phyloP scores from a whole-genome alignment of 2,888 invertebrate species.

The Synanthedon andrenaeformis region DNA sequence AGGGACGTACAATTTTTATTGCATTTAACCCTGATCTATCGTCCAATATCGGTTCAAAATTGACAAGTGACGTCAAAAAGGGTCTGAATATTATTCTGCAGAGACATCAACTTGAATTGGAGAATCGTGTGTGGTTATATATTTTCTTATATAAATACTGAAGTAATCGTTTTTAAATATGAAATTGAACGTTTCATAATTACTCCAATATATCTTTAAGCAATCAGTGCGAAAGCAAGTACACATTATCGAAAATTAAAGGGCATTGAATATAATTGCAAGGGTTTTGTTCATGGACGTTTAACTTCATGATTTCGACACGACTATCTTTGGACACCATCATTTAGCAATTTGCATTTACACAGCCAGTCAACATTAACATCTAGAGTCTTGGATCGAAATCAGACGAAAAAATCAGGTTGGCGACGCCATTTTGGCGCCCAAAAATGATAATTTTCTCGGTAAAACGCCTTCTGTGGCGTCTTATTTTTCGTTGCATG shows the following conservation, averaged over 20 bases:
- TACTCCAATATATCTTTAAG: conserved; percentile 1
- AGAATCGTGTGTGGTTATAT: background rate
- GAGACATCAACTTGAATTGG: conserved; percentile 13
- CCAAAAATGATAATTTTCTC: conserved; percentile 44
- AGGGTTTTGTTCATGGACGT: background rate
- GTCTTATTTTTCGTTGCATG: conserved; percentile 32
- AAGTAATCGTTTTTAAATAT: background rate
- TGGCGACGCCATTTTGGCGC: conserved; percentile 32
- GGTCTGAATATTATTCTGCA: conserved; percentile 32
- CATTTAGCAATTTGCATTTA: conserved; percentile 50
- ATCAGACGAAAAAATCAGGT: conserved; percentile 27
- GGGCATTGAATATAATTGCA: background rate
- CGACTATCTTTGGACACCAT: conserved; percentile 29
- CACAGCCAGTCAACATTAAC: conserved; percentile 39
- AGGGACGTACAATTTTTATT: conserved; percentile 63
- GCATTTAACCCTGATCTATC: conserved; percentile 56
- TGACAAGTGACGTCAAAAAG: conserved; percentile 35
- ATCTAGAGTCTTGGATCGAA: conserved; percentile 27
- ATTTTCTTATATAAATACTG: background rate
- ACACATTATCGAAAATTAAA: background rate
- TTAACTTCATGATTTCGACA: conserved; percentile 21
- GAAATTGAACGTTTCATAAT: conserved; percentile 4
- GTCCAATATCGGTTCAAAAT: conserved; percentile 53
- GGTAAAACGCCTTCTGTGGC: conserved; percentile 24
- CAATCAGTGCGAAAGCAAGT: background rate